Percentiles rank a stretch among this genome's conserved stretches.
phyloP scores from a whole-genome alignment of 2,888 invertebrate genomes.

The Drosophila hamatofila region DNA sequence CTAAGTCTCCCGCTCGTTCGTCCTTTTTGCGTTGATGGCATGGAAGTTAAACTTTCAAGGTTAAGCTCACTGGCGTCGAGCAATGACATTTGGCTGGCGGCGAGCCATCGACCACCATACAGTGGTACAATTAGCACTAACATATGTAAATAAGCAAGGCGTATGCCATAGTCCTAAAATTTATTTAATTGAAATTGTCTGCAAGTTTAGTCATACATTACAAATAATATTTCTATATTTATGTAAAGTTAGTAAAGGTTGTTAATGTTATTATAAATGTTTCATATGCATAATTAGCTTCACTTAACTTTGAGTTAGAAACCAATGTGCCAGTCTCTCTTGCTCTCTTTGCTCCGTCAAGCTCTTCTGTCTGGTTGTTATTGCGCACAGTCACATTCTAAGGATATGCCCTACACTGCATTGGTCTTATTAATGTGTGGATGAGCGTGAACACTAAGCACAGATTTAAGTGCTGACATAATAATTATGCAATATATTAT shows the following conservation, averaged over 20 bases:
- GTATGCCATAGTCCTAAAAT: not conserved
- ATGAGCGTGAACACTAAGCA: not conserved
- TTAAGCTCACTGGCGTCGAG: conserved; percentile 76
- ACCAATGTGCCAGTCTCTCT: conserved; percentile 37
- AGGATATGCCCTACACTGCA: conserved; percentile 49
- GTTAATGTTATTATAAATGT: not conserved
- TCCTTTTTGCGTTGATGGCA: conserved; percentile 69
- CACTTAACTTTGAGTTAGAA: not conserved
- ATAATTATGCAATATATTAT: not conserved
- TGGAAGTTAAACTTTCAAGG: conserved; percentile 79
- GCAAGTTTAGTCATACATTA: not conserved
- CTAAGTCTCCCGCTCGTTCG: conserved; percentile 23
- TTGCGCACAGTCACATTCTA: conserved; percentile 61
- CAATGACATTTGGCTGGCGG: conserved; percentile 75
- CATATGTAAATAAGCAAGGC: not conserved
- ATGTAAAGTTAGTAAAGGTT: not conserved
- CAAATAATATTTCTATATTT: not conserved
- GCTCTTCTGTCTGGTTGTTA: conserved; percentile 57
- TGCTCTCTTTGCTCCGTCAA: conserved; percentile 18
- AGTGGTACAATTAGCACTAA: conserved; percentile 34
- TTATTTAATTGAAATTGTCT: not conserved
- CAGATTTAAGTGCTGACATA: not conserved
- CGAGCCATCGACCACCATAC: conserved; percentile 42
- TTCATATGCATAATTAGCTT: not conserved
- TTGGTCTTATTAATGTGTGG: conserved; percentile 11